Evolutionary conservation across 2,888 invertebrate genomes (phyloP), one percentile per base, ranked within the genome.

Genomic region (Metellina segmentata): DNA sequence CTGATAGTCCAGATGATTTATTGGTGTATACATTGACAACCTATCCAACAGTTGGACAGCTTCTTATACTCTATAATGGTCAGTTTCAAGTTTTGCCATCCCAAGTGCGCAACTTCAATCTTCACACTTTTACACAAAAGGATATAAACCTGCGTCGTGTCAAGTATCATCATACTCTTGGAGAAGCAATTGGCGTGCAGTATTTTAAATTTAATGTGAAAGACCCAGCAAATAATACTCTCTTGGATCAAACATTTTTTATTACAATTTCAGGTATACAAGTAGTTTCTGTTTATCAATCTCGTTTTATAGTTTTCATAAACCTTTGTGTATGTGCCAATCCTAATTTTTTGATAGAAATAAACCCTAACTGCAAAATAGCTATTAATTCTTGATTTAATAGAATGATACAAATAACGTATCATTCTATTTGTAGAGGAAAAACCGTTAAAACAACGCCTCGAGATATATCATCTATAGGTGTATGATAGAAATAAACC

Each of bases 201-300:
- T 48, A 85, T 53, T 94, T 95, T 93, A 93, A 93, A 77, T 95
- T 94, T 88, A 93, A 94, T 88, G 94, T 95, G n/a, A 93, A 94
- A 86, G 95, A 95, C 91, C 91, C 94, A 1, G 93, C 94, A n/a
- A 94, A 94, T 16, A 95, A 95, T 93, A 88, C 93, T 48, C 93
- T 94, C 4, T 90, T 93, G 48, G 94, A 94, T 88, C 94, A 95
- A 91, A 92, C 93, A 6, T 95, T 95, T 90, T 94, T 94, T 49
- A 94, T 95, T 13, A 86, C 89, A n/a, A 74, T 92, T 74, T 52
- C 71, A 71, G 92, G 90, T 92, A 75, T 61, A 70, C 70, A 19
- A 34, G 34, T 34, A 34, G 4, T 34, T 34, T 34, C 34, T 34
- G 34, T 34, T 34, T 34, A 2, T 4, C 34, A 34, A 4, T 34